Evolutionary conservation across 1,140 invertebrate species (phyloP), one percentile per base, ranked within the genome.

Genomic region (Heliconius hewitsoni): DNA sequence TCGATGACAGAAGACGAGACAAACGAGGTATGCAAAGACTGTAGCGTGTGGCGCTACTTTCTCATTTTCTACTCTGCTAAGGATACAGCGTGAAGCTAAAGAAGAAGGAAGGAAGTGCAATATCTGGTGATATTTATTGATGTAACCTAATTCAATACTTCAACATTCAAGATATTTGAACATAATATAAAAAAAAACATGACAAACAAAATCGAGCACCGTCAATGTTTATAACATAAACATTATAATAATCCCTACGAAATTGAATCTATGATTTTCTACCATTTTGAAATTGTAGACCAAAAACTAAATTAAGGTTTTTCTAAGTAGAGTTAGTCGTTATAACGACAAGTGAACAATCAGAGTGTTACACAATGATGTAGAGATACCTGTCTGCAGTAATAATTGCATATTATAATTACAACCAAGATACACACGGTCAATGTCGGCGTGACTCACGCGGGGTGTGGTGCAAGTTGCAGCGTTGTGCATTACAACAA

Each of bases 401-500:
- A 78, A 83, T 81, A 75, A 82, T 85, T 73, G 80, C 84, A 84
- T 82, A 83, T 82, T 78, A 78, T 87, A 87, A 88, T 89, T 89
- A 83, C 80, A 73, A 74, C 80, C 78, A 74, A 88, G 86, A 89
- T 86, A 83, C 80, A 83, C 80, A 85, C 89, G 86, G 89, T 89
- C 89, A 90, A 86, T 86, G 89, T 81, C 85, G 81, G 73, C 18
- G 72, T 90, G 88, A 89, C 55, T 88, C 85, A 89, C 81, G 34
- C 37, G 71, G 34, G 55, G 52, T 42, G 11, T 74, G 80, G 81
- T 74, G n/a, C 71, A 81, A 81, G 73, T 60, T 8, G 81, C 2
- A 77, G 23, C 23, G 57, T 60, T 60, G 9, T 27, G 8, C 60
- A 66, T 1, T 30, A 23, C 0, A 23, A 23, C 23, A 66, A 30